Evolutionary conservation across 2,113 vertebrate species (phyloP).

Genomic region (Sorex araneus): DNA sequence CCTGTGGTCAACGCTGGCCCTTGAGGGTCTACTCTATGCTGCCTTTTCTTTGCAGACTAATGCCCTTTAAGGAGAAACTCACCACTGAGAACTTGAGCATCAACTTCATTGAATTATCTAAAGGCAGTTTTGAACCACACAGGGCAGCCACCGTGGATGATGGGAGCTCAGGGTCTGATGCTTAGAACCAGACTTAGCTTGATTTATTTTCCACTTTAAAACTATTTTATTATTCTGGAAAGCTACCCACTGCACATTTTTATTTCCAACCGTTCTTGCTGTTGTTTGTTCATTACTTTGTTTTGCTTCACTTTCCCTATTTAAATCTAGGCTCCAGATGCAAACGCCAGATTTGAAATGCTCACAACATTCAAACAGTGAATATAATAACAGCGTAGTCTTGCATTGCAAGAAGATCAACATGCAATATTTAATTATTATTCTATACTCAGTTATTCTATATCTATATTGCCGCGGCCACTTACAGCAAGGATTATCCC

Average conservation of each 20-base stretch:
- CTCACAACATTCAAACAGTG: conserved; percentile 52
- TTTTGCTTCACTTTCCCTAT: conserved; percentile 46
- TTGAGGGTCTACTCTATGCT: neutral
- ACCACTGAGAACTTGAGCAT: neutral
- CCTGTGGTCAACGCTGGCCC: neutral
- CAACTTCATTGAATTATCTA: neutral
- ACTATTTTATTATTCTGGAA: conserved; percentile 61
- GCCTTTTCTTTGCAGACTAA: neutral
- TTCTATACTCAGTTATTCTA: neutral
- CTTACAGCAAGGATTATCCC: conserved; percentile 71
- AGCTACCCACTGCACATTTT: conserved; percentile 22
- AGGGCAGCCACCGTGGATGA: neutral
- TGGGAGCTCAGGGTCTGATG: conserved; percentile 7
- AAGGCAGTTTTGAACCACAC: conserved; percentile 5
- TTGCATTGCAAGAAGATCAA: conserved; percentile 3
- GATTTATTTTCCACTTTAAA: conserved; percentile 59
- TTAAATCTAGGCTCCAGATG: conserved; percentile 58
- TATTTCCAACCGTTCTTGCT: conserved; percentile 37
- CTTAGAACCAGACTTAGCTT: conserved; percentile 32
- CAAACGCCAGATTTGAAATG: conserved; percentile 60
- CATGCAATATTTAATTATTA: conserved; percentile 6
- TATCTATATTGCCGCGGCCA: conserved; percentile 23
- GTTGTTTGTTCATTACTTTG: neutral
- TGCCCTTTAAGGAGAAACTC: neutral
- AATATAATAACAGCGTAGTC: neutral